These are phyloP conservation scores for Acanthurus leucopareius DNA, from an alignment of 2,797 vertebrate species.

Conservation along the genomic window DNA sequence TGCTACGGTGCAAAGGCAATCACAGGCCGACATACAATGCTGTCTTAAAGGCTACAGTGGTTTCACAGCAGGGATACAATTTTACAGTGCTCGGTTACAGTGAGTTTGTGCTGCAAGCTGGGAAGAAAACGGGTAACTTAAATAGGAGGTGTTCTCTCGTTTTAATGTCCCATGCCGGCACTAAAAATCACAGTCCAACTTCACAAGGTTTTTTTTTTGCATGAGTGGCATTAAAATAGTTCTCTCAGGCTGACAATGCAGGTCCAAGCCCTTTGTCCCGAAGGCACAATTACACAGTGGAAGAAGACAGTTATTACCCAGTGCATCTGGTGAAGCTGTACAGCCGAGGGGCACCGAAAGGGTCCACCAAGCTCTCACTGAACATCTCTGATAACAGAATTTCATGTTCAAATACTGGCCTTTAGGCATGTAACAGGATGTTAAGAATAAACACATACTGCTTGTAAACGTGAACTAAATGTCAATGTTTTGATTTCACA, in stretches of 20 bases:
- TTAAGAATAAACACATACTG: slow-evolving; percentile 13
- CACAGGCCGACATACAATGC: slow-evolving; percentile 59
- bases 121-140: slow-evolving; percentile 56
- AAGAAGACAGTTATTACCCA: slow-evolving; percentile 72
- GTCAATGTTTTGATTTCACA: neutral
- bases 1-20: slow-evolving; percentile 28
- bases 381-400: slow-evolving; percentile 37
- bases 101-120: slow-evolving; percentile 72
- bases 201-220: slow-evolving; percentile 56
- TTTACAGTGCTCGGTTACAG: slow-evolving; percentile 77
- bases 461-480: slow-evolving; percentile 1
- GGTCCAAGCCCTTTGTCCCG: slow-evolving; percentile 49
- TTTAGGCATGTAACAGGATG: slow-evolving; percentile 1
- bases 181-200: slow-evolving; percentile 61
- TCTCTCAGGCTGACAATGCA: slow-evolving; percentile 68
- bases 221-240: slow-evolving; percentile 61
- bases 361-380: slow-evolving; percentile 42
- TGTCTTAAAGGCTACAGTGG: slow-evolving; percentile 62
- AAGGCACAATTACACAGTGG: slow-evolving; percentile 69
- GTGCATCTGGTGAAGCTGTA: slow-evolving; percentile 71
- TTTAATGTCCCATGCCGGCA: slow-evolving; percentile 71
- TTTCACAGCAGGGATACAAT: slow-evolving; percentile 69
- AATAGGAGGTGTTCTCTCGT: slow-evolving; percentile 66
- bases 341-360: slow-evolving; percentile 41
- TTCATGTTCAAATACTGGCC: slow-evolving; percentile 19